Evolutionary conservation across 1,140 invertebrate species (phyloP), one percentile per base, ranked within the genome.

Genomic region (Manduca sexta): DNA sequence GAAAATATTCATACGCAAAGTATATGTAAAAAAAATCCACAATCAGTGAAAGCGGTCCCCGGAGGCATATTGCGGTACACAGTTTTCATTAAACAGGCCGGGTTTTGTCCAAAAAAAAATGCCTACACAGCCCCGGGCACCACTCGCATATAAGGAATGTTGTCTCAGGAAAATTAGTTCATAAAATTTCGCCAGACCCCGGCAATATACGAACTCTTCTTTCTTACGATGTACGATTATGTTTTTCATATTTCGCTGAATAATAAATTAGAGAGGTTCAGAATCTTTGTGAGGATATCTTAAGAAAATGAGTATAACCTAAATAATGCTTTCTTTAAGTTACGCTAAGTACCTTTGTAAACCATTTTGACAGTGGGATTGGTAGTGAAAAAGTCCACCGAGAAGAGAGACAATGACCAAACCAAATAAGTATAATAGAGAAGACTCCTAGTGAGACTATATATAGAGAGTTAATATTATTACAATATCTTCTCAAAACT

Each of bases 81-180:
- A 66, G 66, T 79, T 83, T 83, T 80, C 79, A 83, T 83, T 83
- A 83, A 80, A 80, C 67, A 75, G 66, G 59, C 46, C 52, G 69
- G 74, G 64, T 76, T 81, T 77, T 75, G 70, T 68, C 72, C 71
- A 67, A 73, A 82, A 73, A n/a, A 82, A 69, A 84, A 83, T 76
- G 74, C 65, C 62, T 75, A 69, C 69, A 55, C 37, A 53, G 70
- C 77, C 74, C 43, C 48, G 55, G 68, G 78, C 75, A 51, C 53
- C 68, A 66, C 61, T 53, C 64, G 59, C 69, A 69, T 72, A 83
- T 78, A 77, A 75, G 73, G 71, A 80, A 85, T 83, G 74, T 85
- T 81, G 74, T 75, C 66, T 61, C 65, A 62, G 69, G 64, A 63
- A 82, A 85, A 85, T 83, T 83, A 82, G 79, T 82, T 83, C 70